A percentile compares a stretch with the other conserved stretches of the same genome.
These are phyloP conservation scores for Delia radicum DNA, from an alignment of 1,140 invertebrate genomes.

Conservation along the genomic window DNA sequence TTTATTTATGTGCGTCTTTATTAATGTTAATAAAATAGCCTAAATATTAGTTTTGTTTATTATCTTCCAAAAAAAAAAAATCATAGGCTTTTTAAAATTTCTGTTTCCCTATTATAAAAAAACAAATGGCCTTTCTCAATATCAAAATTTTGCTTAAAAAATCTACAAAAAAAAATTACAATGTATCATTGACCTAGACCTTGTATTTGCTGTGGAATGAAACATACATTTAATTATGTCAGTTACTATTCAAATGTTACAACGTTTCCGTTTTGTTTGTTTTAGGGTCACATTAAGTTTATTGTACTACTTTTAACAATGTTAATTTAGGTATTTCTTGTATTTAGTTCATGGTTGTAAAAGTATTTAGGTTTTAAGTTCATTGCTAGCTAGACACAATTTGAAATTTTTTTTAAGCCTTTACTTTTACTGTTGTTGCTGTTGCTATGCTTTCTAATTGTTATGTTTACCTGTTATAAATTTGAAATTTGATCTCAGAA, in stretches of 20 bases:
- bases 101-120: neutral
- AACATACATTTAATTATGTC: too few relatives aligned
- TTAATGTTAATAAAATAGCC: neutral
- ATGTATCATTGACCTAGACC: neutral
- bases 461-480: neutral
- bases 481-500: slow-evolving; percentile 8
- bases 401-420: neutral
- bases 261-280: neutral
- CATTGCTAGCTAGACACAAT: neutral
- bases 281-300: neutral
- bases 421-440: too few relatives aligned
- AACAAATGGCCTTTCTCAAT: slow-evolving; percentile 17
- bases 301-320: neutral
- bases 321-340: neutral
- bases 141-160: neutral
- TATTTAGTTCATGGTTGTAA: neutral
- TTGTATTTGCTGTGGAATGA: neutral
- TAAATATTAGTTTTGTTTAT: neutral
- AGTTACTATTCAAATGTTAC: slow-evolving; percentile 10
- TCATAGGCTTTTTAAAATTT: neutral
- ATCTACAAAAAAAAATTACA: neutral
- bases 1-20: neutral
- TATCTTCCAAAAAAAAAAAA: neutral
- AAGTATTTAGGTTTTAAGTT: neutral
- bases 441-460: neutral